phyloP scores from a whole-genome alignment of 2,797 vertebrate species.

The Haliaeetus vocifer region DNA sequence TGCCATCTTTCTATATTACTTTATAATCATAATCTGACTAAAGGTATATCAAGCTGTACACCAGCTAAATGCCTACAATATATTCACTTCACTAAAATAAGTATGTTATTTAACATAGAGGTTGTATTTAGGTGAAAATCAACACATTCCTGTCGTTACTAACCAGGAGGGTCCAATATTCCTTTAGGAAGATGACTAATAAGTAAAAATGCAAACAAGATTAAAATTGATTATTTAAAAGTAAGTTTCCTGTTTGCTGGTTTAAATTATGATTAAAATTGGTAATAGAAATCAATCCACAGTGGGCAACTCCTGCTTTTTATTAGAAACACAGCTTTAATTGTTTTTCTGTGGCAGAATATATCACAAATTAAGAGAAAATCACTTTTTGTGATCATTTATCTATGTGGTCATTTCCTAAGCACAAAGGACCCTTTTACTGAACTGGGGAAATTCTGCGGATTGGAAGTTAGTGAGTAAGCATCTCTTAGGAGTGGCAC shows the following conservation, averaged over 20 bases:
- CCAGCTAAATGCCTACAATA: not conserved
- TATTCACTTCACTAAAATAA: not conserved
- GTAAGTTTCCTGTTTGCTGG: not conserved
- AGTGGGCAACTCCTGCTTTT: not conserved
- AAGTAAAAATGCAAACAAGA: not conserved
- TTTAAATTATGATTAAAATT: not conserved
- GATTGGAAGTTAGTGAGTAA: not conserved
- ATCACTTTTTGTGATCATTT: not conserved
- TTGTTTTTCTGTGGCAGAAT: not conserved
- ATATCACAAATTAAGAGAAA: not conserved
- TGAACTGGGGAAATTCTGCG: not conserved
- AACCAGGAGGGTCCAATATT: not conserved
- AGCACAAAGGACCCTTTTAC: not conserved
- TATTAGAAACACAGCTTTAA: not conserved
- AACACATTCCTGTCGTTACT: not conserved
- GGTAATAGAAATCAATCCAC: not conserved
- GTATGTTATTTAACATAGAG: not conserved
- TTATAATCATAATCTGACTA: not conserved
- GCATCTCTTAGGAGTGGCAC: not conserved
- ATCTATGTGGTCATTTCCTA: not conserved
- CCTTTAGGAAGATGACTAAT: not conserved
- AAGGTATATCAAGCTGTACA: not conserved
- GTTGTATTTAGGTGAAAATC: not conserved
- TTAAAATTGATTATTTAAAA: slow-evolving; percentile 26
- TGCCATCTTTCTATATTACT: not conserved